phyloP scores from a whole-genome alignment of 2,113 vertebrate genomes.

The Mustela nigripes region DNA sequence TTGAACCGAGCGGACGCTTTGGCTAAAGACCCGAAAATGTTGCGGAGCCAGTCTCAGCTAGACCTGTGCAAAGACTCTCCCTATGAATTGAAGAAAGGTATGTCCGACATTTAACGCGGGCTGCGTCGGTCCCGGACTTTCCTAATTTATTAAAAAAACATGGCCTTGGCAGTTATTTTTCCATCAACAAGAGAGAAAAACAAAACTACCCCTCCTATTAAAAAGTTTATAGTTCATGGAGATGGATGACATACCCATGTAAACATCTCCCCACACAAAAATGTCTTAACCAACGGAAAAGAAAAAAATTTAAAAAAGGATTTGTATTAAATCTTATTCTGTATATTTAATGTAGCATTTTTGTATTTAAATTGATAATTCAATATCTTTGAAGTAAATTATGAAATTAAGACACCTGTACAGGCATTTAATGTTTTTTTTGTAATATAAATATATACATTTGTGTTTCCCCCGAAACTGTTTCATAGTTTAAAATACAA shows the following conservation, averaged over 20 bases:
- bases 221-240: constrained; percentile 95
- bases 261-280: constrained; percentile 88
- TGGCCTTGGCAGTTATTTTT: constrained; percentile 89
- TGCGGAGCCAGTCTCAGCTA: constrained; percentile 96
- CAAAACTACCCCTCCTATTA: constrained; percentile 86
- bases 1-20: constrained; percentile 97
- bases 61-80: constrained; percentile 99
- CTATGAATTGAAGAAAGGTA: constrained; percentile 99
- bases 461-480: constrained; percentile 90
- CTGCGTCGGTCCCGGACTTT: constrained; percentile 88
- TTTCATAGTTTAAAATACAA: constrained; percentile 92
- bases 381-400: constrained; percentile 99
- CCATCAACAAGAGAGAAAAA: constrained; percentile 85
- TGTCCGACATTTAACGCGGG: constrained; percentile 99
- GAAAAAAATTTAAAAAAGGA: constrained; percentile 87
- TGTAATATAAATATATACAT: constrained; percentile 92
- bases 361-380: constrained; percentile 99
- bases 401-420: constrained; percentile 96
- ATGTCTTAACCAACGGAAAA: constrained; percentile 95
- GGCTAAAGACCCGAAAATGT: constrained; percentile 96
- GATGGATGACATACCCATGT: constrained; percentile 91
- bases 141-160: constrained; percentile 89
- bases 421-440: constrained; percentile 93
- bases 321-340: constrained; percentile 99
- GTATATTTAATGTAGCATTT: constrained; percentile 99